Percentiles rank a stretch among this genome's conserved stretches.
These are phyloP conservation scores for Hirudinaria manillensis DNA, from an alignment of 2,888 invertebrate genomes.

Conservation along the genomic window DNA sequence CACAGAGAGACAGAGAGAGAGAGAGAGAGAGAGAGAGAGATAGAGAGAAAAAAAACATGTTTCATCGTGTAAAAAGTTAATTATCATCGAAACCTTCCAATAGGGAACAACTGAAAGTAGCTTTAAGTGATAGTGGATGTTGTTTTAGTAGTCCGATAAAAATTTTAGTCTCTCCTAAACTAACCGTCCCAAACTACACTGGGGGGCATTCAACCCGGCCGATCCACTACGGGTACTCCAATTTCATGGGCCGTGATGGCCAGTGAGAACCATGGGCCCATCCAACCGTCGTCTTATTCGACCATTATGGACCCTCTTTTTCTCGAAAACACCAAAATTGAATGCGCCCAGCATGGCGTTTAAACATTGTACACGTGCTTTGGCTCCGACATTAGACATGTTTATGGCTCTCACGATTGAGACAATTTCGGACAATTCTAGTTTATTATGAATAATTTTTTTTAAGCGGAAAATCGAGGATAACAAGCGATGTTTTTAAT, in stretches of 20 bases:
- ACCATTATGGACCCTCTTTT: neutral
- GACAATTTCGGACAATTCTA: too few relatives aligned
- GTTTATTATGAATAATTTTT: too few relatives aligned
- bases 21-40: slow-evolving; percentile 5
- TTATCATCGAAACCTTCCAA: neutral
- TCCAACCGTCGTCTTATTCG: neutral
- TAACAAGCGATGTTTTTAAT: too few relatives aligned
- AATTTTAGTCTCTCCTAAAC: too few relatives aligned
- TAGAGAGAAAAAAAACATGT: neutral
- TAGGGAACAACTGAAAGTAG: neutral
- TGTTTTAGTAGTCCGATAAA: too few relatives aligned
- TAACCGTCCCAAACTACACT: neutral
- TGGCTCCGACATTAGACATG: too few relatives aligned
- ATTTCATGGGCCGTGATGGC: too few relatives aligned
- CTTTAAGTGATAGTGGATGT: neutral
- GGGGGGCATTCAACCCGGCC: too few relatives aligned
- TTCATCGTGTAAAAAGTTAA: neutral
- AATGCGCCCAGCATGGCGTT: neutral
- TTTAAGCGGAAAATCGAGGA: too few relatives aligned
- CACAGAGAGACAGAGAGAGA: neutral
- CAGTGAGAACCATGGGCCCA: neutral
- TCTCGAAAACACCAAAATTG: neutral
- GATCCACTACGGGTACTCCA: too few relatives aligned
- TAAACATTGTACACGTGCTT: too few relatives aligned
- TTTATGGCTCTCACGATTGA: too few relatives aligned